Evolutionary conservation across 2,113 vertebrate species (phyloP).

Genomic region (Candoia aspera): DNA sequence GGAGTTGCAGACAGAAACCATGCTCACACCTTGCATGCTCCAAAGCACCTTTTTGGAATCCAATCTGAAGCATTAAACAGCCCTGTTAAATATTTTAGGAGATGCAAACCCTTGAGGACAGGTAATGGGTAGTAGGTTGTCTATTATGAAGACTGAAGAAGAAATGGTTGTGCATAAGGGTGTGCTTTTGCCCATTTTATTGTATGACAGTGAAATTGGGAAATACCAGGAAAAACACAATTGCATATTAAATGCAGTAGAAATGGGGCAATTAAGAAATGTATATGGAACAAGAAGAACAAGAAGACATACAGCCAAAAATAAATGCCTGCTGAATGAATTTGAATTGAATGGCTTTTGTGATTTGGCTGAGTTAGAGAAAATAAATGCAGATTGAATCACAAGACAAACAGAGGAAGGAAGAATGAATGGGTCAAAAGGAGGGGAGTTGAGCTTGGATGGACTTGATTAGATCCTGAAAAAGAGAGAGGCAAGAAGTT

Average conservation of each 20-base stretch:
- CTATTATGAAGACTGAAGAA: neutral
- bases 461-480: neutral
- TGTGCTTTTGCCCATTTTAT: neutral
- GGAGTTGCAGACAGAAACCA: neutral
- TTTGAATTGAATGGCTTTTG: neutral
- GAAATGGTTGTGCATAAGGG: neutral
- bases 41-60: neutral
- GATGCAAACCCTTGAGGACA: neutral
- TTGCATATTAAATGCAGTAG: neutral
- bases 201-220: neutral
- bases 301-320: neutral
- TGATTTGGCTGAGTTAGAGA: neutral
- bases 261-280: neutral
- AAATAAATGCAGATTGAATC: neutral
- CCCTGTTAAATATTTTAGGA: neutral
- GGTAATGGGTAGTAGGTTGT: neutral
- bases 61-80: neutral
- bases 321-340: neutral
- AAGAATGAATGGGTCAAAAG: neutral
- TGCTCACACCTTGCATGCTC: neutral
- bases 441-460: neutral
- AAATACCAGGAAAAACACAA: neutral
- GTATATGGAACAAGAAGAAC: neutral
- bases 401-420: neutral
- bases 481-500: neutral